phyloP scores from a whole-genome alignment of 2,797 vertebrate genomes.

The Pagetopsis macropterus region DNA sequence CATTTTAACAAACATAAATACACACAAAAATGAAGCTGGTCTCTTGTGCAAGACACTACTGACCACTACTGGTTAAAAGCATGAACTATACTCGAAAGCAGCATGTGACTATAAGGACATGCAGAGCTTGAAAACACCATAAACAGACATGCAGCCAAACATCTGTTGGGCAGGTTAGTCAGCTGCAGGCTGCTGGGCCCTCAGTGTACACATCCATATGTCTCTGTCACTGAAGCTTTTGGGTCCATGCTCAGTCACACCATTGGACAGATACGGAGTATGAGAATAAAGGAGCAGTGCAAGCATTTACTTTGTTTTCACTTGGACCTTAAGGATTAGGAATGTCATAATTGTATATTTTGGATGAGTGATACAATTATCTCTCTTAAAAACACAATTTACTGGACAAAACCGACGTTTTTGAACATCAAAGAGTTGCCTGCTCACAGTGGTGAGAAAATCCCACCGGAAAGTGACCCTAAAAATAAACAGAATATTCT shows the following conservation, averaged over 20 bases:
- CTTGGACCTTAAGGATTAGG: conserved; percentile 8
- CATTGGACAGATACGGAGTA: conserved; percentile 11
- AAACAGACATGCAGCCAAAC: conserved; percentile 62
- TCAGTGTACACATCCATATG: conserved; percentile 63
- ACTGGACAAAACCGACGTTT: conserved; percentile 1
- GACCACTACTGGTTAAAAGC: conserved; percentile 57
- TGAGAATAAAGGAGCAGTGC: conserved; percentile 7
- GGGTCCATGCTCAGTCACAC: conserved; percentile 15
- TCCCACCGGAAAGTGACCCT: conserved; percentile 33
- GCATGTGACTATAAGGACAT: conserved; percentile 10
- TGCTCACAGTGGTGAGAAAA: conserved; percentile 9
- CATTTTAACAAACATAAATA: neutral
- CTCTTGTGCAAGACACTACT: conserved; percentile 45
- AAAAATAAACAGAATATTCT: conserved; percentile 35
- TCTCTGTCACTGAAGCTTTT: conserved; percentile 58
- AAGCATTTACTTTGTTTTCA: conserved; percentile 1
- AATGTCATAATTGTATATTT: neutral
- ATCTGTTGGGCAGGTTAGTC: conserved; percentile 56
- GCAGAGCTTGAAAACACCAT: conserved; percentile 43
- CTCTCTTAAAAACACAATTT: neutral
- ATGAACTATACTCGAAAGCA: conserved; percentile 20
- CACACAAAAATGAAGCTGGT: neutral
- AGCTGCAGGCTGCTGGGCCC: conserved; percentile 51
- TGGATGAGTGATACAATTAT: too few species aligned
- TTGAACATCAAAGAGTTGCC: conserved; percentile 8